Percentiles rank a stretch among this genome's conserved stretches.
Evolutionary conservation across 2,888 invertebrate species (phyloP).

Genomic region (Luffia ferchaultella): DNA sequence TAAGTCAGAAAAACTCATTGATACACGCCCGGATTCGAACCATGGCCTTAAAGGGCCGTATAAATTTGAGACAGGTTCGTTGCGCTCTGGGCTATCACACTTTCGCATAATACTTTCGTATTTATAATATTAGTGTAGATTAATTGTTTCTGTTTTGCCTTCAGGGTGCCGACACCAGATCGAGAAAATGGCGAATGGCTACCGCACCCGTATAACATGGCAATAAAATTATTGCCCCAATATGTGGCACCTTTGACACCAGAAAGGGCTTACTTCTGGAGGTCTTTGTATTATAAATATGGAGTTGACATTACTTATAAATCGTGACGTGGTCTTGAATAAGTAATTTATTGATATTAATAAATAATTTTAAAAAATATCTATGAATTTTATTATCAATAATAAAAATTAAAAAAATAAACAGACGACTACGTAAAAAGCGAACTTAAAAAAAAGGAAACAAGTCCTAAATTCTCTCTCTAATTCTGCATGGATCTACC

Average conservation of each 20-base stretch:
- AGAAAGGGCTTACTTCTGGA: conserved; percentile 51
- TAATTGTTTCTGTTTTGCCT: conserved; percentile 8
- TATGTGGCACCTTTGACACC: conserved; percentile 48
- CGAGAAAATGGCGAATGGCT: conserved; percentile 43
- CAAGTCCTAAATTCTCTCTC: too few relatives aligned
- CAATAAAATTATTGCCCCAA: conserved; percentile 43
- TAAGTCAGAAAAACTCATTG: too few relatives aligned
- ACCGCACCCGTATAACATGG: conserved; percentile 41
- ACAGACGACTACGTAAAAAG: neutral
- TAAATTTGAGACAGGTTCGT: too few relatives aligned
- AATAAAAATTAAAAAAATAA: neutral
- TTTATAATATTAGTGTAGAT: too few relatives aligned
- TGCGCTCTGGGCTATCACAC: too few relatives aligned
- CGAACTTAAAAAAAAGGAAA: too few relatives aligned
- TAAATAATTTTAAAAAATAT: neutral
- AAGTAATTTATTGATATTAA: neutral
- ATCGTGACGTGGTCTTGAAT: neutral
- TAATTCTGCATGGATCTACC: too few relatives aligned
- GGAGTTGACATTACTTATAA: conserved; percentile 32
- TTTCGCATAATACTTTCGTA: too few relatives aligned
- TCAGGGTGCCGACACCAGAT: conserved; percentile 46
- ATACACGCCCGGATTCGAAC: too few relatives aligned
- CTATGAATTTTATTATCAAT: neutral
- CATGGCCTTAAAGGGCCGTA: too few relatives aligned
- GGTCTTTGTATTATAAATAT: conserved; percentile 39